phyloP scores from a whole-genome alignment of 1,140 invertebrate species.

The Drosophila mojavensis region DNA sequence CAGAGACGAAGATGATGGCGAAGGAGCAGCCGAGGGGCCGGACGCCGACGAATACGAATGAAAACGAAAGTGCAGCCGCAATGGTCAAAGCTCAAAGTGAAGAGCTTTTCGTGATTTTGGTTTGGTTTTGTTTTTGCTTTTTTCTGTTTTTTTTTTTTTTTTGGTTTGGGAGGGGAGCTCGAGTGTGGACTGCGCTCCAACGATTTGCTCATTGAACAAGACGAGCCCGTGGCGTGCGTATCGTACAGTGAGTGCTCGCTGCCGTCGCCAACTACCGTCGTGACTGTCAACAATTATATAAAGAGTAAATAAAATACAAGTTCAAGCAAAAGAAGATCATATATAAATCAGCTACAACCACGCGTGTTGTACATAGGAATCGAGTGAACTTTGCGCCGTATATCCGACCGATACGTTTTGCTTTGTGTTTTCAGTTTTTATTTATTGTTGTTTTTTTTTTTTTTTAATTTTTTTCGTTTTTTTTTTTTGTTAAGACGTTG shows the following conservation, averaged over 20 bases:
- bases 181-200: slow-evolving; percentile 39
- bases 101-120: slow-evolving; percentile 6
- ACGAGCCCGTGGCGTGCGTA: slow-evolving; percentile 76
- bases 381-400: slow-evolving; percentile 15
- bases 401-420: slow-evolving; percentile 22
- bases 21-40: slow-evolving; percentile 5
- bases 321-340: background rate
- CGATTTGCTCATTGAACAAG: slow-evolving; percentile 77
- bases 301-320: slow-evolving; percentile 25
- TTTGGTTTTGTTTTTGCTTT: slow-evolving; percentile 7
- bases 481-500: slow-evolving; percentile 25
- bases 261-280: slow-evolving; percentile 18
- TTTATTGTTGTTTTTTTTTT: background rate
- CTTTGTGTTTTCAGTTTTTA: slow-evolving; percentile 14
- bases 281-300: slow-evolving; percentile 41
- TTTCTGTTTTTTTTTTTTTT: background rate
- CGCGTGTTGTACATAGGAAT: background rate
- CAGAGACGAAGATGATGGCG: background rate
- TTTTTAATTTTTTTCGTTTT: no score
- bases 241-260: slow-evolving; percentile 51
- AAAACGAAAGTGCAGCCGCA: slow-evolving; percentile 53
- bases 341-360: slow-evolving; percentile 6
- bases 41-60: slow-evolving; percentile 25
- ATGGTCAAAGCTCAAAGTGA: slow-evolving; percentile 11
- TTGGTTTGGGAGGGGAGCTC: slow-evolving; percentile 7